A percentile compares a stretch with the other conserved stretches of the same genome.
phyloP scores from a whole-genome alignment of 2,113 vertebrate genomes.

The Theristicus caerulescens region DNA sequence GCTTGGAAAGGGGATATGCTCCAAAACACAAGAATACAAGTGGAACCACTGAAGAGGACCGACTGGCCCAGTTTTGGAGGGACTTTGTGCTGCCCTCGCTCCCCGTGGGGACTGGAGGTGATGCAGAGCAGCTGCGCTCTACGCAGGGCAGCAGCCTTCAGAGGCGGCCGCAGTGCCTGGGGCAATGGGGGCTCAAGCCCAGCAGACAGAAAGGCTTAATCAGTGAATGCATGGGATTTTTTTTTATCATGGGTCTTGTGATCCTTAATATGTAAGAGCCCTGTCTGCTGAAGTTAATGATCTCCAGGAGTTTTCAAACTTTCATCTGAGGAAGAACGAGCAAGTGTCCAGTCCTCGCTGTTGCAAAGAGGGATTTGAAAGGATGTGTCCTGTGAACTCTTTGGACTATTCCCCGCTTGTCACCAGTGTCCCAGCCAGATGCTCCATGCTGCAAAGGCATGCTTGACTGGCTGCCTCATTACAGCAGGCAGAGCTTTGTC shows the following conservation, averaged over 20 bases:
- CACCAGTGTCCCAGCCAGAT: neutral
- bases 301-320: neutral
- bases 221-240: neutral
- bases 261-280: neutral
- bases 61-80: neutral
- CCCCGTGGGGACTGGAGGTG: accelerated
- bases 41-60: neutral
- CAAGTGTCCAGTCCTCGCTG: accelerated
- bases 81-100: neutral
- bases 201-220: neutral
- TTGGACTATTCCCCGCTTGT: neutral
- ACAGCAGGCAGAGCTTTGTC: constrained; percentile 29
- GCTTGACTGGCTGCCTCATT: constrained; percentile 2
- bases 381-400: neutral
- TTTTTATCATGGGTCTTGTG: constrained; percentile 23
- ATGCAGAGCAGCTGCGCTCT: accelerated
- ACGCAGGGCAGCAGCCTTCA: neutral
- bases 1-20: neutral
- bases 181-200: neutral
- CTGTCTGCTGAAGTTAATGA: neutral
- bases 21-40: neutral
- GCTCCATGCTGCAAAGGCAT: neutral
- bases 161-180: accelerated
- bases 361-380: neutral
- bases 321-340: neutral